These are phyloP conservation scores for Microcebus griseorufus DNA, from an alignment of 2,113 vertebrate species.

Conservation along the genomic window DNA sequence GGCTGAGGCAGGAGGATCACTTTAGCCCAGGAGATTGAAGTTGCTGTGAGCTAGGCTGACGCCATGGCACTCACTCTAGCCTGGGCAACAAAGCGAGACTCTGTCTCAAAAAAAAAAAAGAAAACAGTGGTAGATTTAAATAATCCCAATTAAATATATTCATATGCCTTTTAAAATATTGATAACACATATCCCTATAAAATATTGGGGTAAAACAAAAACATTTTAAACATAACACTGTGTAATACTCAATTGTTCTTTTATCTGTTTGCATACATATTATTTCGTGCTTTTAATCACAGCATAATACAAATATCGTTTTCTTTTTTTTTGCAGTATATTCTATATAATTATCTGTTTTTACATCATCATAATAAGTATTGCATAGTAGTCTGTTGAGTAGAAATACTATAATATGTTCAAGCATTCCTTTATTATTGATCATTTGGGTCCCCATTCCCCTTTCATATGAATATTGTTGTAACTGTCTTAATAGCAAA, in stretches of 20 bases:
- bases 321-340: constrained; percentile 27
- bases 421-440: neutral
- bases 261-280: neutral
- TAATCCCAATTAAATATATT: constrained; percentile 13
- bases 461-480: constrained; percentile 9
- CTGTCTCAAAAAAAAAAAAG: neutral
- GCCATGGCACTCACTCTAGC: no score
- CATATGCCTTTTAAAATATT: neutral
- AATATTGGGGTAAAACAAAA: constrained; percentile 37
- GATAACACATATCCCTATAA: neutral
- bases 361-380: neutral
- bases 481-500: neutral
- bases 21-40: no score
- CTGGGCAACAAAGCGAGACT: no score
- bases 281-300: constrained; percentile 38
- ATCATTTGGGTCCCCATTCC: neutral
- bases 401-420: neutral
- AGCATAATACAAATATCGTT: neutral
- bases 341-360: neutral
- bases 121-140: constrained; percentile 35
- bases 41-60: no score
- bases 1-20: no score
- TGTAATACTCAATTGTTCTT: neutral
- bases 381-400: neutral
- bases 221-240: neutral